phyloP scores from a whole-genome alignment of 2,797 vertebrate species.

The Myiotriccus ornatus region DNA sequence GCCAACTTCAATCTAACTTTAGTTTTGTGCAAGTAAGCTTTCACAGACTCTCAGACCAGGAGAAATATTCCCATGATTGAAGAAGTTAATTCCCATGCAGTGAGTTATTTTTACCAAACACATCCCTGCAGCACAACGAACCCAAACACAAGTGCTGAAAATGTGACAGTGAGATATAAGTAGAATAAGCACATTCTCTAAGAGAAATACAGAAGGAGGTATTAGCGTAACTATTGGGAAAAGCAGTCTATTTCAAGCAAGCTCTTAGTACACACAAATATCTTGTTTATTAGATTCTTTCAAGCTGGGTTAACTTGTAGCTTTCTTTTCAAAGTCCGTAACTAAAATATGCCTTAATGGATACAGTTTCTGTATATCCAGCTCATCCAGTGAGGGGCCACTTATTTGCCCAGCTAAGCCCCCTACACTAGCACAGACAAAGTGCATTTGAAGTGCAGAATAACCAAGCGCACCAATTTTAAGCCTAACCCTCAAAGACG shows the following conservation, averaged over 20 bases:
- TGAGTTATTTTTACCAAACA: constrained; percentile 14
- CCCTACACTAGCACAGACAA: not conserved
- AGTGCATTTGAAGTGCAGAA: not conserved
- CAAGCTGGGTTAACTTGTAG: not conserved
- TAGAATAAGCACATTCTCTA: not conserved
- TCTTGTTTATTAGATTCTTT: not conserved
- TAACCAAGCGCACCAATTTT: not conserved
- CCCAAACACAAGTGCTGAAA: not conserved
- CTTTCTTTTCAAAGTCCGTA: not conserved
- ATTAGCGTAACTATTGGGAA: rapidly evolving
- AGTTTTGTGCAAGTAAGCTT: not conserved
- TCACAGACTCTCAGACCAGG: not conserved
- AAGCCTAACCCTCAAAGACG: not conserved
- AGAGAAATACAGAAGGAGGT: not conserved
- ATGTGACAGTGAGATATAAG: not conserved
- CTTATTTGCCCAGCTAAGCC: not conserved
- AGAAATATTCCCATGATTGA: not conserved
- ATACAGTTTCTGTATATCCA: not conserved
- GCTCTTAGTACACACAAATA: not conserved
- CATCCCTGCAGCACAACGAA: not conserved
- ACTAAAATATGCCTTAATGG: not conserved
- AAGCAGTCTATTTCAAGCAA: not conserved
- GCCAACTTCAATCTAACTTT: not conserved
- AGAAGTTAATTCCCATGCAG: not conserved
- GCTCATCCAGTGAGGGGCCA: not conserved